These are phyloP conservation scores for Redunca redunca DNA, from an alignment of 2,113 vertebrate genomes.

Conservation along the genomic window DNA sequence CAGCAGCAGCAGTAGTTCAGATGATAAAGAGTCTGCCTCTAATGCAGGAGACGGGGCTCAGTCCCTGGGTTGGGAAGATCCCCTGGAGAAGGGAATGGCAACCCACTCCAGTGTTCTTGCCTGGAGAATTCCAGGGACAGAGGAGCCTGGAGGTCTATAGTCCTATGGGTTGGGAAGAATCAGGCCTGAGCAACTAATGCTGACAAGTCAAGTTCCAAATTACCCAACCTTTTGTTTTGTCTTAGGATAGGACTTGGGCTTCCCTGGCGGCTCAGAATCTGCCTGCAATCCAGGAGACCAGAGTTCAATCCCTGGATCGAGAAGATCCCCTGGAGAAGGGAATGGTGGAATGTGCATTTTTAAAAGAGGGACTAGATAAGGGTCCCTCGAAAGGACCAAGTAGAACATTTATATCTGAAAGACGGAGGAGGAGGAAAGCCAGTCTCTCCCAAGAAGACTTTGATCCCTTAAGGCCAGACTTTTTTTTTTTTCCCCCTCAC, in stretches of 20 bases:
- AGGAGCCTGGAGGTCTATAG: not conserved
- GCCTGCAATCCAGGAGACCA: not conserved
- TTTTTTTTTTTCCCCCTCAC: not conserved
- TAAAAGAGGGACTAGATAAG: not conserved
- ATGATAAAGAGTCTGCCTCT: too few relatives aligned
- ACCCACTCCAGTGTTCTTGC: too few relatives aligned
- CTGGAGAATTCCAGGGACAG: too few relatives aligned
- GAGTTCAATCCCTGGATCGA: not conserved
- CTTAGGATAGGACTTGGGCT: not conserved
- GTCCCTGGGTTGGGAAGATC: too few relatives aligned
- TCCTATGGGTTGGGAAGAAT: not conserved
- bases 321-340: not conserved
- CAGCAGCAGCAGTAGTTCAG: too few relatives aligned
- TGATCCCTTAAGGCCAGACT: not conserved
- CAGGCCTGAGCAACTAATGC: rapidly evolving
- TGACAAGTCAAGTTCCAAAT: not conserved
- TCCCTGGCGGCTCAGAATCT: not conserved
- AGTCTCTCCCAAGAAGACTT: not conserved
- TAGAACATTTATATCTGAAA: not conserved
- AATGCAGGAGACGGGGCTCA: too few relatives aligned
- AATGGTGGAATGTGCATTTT: not conserved
- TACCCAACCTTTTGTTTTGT: not conserved
- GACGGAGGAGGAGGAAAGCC: not conserved
- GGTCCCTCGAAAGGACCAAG: not conserved
- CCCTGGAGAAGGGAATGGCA: too few relatives aligned